Evolutionary conservation across 1,140 invertebrate species (phyloP).

Genomic region (Drosophila fuyamai): DNA sequence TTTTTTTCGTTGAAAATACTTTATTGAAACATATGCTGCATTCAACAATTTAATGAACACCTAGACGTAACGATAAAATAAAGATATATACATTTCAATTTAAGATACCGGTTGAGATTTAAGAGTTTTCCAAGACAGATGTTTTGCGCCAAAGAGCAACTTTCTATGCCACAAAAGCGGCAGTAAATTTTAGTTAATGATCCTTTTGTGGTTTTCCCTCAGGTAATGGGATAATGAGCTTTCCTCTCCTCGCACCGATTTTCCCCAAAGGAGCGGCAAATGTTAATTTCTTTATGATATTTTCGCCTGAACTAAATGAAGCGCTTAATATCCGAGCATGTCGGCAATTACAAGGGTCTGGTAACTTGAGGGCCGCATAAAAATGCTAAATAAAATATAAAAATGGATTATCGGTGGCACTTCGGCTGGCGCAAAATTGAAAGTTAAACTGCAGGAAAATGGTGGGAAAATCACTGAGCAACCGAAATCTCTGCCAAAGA

Average conservation of each 20-base stretch:
- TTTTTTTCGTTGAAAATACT: not conserved
- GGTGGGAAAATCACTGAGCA: not conserved
- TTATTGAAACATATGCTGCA: not conserved
- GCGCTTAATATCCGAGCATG: slow-evolving; percentile 38
- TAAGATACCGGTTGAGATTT: slow-evolving; percentile 17
- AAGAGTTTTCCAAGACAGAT: slow-evolving; percentile 33
- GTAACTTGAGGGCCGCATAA: slow-evolving; percentile 13
- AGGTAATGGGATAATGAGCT: slow-evolving; percentile 40
- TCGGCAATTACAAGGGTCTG: slow-evolving; percentile 8
- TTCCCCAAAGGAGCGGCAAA: slow-evolving; percentile 18
- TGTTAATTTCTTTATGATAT: slow-evolving; percentile 56
- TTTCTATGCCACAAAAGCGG: slow-evolving; percentile 27
- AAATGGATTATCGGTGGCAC: slow-evolving; percentile 63
- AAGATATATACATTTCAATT: slow-evolving; percentile 15
- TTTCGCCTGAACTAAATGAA: slow-evolving; percentile 45
- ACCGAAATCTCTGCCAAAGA: slow-evolving; percentile 39
- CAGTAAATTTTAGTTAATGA: slow-evolving; percentile 46
- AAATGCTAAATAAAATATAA: slow-evolving; percentile 75
- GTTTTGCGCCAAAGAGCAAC: slow-evolving; percentile 9
- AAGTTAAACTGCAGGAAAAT: slow-evolving; percentile 33
- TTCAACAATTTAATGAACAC: not conserved
- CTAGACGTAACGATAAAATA: not conserved
- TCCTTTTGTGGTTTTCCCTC: slow-evolving; percentile 42
- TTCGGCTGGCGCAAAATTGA: slow-evolving; percentile 49
- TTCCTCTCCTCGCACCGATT: slow-evolving; percentile 2